Evolutionary conservation across 2,888 invertebrate species (phyloP).

Genomic region (Drosophila anceps): DNA sequence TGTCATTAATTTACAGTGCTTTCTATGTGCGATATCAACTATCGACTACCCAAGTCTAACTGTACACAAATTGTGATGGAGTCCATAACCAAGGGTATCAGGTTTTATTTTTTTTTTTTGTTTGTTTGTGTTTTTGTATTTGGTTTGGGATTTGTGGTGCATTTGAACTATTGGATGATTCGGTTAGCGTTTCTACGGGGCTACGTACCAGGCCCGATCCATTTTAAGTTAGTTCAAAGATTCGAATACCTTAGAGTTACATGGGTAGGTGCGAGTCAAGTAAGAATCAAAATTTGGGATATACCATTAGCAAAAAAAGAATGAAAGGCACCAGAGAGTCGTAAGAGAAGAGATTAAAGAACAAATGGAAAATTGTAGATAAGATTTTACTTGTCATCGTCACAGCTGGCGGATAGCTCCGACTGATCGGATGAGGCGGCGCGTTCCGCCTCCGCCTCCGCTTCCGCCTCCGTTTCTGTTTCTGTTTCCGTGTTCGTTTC

Average conservation of each 20-base stretch:
- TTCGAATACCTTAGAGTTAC: constrained; percentile 8
- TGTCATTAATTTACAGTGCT: constrained; percentile 9
- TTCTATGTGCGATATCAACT: neutral
- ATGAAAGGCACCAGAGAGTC: constrained; percentile 21
- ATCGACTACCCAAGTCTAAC: neutral
- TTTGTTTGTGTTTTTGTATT: too few species aligned
- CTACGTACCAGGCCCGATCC: constrained; percentile 14
- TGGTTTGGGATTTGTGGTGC: neutral
- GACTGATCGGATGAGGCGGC: constrained; percentile 44
- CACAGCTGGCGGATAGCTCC: constrained; percentile 52
- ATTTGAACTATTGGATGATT: neutral
- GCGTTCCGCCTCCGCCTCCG: constrained; percentile 16
- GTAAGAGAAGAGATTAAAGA: constrained; percentile 13
- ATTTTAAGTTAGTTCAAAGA: constrained; percentile 21
- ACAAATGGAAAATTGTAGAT: constrained; percentile 31
- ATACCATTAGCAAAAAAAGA: constrained; percentile 7
- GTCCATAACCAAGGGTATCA: constrained; percentile 19
- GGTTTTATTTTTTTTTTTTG: neutral
- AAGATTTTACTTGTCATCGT: constrained; percentile 77
- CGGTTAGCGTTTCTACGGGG: constrained; percentile 18
- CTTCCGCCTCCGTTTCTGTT: neutral
- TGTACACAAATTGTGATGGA: neutral
- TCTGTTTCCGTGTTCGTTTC: constrained; percentile 34
- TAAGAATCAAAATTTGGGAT: neutral
- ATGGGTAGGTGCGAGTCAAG: constrained; percentile 7